Evolutionary conservation across 2,797 vertebrate genomes (phyloP), one percentile per base, ranked within the genome.

Genomic region (Urophycis tenuis): DNA sequence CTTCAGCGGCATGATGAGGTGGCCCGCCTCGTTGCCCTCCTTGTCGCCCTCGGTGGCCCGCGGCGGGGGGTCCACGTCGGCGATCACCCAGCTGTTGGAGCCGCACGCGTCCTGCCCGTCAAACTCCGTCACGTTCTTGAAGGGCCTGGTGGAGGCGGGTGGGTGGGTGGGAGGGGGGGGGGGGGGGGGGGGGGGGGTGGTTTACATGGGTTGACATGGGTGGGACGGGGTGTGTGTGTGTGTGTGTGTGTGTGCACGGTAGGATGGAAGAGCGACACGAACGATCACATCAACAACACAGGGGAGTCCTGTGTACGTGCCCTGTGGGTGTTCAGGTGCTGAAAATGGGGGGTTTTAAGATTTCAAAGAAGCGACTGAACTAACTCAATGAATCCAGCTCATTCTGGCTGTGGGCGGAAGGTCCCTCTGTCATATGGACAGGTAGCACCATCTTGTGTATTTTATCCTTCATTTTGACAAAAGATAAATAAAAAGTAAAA

Each of bases 21-120:
- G 92, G 0, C 97, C 97, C 0, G 98, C 96, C 39, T 96, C 93
- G 12, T 71, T 39, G 73, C 93, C 92, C 0, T 91, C 87, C 76
- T 93, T 95, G 29, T 93, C 92, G 22, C 91, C 92, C 0, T 97
- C 96, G 0, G 91, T 91, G 3, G 93, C 89, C 6, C 97, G 93
- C 0, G 84, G 88, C 0, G 97, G 97, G 0, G 97, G 95, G 9
- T 99, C 97, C 25, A 98, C 94, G 15, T 99, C 98, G 11, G 96
- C 94, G 5, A 99, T 97, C 0, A 96, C 96, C 98, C 98, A 99
- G 88, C 97, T 99, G 88, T 99, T 98, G 74, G 96, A 98, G 73
- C 98, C 97, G 0, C 98, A 99, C 0, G 97, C 98, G 0, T 99
- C 98, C 86, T 97, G 96, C 22, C 98, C 97, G 0, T 99, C 98